A percentile compares a stretch with the other conserved stretches of the same genome.
Conservation (phyloP, 2,797 vertebrate genomes). For the Morelia viridis region DNA sequence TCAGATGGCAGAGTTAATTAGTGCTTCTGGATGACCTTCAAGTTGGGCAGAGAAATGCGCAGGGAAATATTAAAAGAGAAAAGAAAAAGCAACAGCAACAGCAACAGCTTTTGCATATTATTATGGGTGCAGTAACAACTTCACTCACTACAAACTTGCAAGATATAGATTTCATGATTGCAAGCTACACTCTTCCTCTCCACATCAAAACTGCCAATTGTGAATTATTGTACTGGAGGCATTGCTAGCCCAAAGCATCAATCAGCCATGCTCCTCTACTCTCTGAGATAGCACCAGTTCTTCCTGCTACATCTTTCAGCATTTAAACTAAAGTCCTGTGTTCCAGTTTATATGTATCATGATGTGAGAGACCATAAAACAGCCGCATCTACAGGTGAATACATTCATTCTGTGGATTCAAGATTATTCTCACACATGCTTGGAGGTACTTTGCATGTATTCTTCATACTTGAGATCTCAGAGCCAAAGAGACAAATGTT, state of each 20-base stretch:
- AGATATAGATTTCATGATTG: too few relatives aligned
- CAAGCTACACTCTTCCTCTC: not conserved
- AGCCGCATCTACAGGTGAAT: not conserved
- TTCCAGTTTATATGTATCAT: not conserved
- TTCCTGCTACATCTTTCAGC: not conserved
- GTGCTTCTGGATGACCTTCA: conserved; percentile 6
- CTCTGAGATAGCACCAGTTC: not conserved
- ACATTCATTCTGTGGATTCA: not conserved
- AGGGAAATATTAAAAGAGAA: not conserved
- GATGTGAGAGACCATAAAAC: not conserved
- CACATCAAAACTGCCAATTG: not conserved
- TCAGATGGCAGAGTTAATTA: not conserved
- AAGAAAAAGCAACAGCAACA: not conserved
- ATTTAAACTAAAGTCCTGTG: not conserved
- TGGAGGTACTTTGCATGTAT: not conserved
- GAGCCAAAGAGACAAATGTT: not conserved
- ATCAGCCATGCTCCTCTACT: not conserved
- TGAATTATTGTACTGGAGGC: not conserved
- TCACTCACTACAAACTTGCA: not conserved
- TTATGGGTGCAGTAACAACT: not conserved
- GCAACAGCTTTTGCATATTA: too few relatives aligned
- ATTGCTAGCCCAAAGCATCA: not conserved
- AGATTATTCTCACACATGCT: not conserved
- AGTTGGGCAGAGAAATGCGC: not conserved
- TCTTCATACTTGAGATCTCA: not conserved